Conservation (phyloP, 2,888 invertebrate species). For the Disparrhopalites patrizii region DNA sequence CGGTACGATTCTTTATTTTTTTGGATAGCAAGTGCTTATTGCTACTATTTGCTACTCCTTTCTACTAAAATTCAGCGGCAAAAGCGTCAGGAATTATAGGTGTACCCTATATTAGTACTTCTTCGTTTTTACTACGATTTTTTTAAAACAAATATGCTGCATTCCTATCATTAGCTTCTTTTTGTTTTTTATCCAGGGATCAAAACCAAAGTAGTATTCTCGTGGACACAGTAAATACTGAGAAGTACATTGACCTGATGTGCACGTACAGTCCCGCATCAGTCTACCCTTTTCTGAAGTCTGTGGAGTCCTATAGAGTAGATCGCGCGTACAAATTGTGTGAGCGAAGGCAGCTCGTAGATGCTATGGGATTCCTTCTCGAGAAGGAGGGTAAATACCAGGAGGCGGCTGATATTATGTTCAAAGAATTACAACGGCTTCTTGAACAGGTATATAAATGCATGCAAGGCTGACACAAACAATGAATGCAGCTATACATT, state of each 20-base stretch:
- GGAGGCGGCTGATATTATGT: slow-evolving; percentile 60
- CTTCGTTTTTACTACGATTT: too few relatives aligned
- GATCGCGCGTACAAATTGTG: slow-evolving; percentile 57
- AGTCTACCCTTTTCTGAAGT: slow-evolving; percentile 58
- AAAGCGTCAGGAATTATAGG: too few relatives aligned
- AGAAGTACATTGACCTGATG: slow-evolving; percentile 62
- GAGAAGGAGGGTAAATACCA: slow-evolving; percentile 71
- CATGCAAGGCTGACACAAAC: not conserved
- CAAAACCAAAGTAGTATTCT: slow-evolving; percentile 48
- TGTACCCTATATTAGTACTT: too few relatives aligned
- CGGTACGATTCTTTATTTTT: slow-evolving; percentile 53
- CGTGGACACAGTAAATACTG: slow-evolving; percentile 55
- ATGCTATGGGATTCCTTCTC: slow-evolving; percentile 67
- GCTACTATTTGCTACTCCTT: too few relatives aligned
- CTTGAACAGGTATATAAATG: slow-evolving; percentile 7
- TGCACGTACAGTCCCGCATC: slow-evolving; percentile 58
- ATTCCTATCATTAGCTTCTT: too few relatives aligned
- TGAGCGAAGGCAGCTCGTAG: slow-evolving; percentile 59
- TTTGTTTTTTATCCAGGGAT: slow-evolving; percentile 41
- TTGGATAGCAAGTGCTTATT: too few relatives aligned
- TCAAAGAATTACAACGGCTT: slow-evolving; percentile 46
- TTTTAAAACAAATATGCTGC: too few relatives aligned
- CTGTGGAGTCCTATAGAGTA: slow-evolving; percentile 60
- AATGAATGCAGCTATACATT: not conserved
- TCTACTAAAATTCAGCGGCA: too few relatives aligned